phyloP scores from a whole-genome alignment of 1,140 invertebrate species.

The Aphidius ervi region DNA sequence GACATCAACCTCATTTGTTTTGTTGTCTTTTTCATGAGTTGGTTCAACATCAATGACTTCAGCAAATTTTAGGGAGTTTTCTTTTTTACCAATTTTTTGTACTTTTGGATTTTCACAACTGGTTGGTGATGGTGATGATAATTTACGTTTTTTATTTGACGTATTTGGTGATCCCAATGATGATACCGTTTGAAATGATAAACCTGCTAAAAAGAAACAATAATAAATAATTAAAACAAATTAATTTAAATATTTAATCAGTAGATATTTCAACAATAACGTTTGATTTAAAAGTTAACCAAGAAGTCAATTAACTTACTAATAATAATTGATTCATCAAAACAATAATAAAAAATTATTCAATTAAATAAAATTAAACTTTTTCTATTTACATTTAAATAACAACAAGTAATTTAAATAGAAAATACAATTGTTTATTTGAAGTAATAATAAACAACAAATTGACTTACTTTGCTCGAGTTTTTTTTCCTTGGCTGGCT shows the following conservation, averaged over 20 bases:
- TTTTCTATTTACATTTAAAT: not conserved
- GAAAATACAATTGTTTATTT: not conserved
- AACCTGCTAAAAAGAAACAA: slow-evolving; percentile 34
- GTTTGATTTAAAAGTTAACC: too few relatives aligned
- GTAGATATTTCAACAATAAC: too few relatives aligned
- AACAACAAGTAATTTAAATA: too few relatives aligned
- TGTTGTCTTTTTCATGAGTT: slow-evolving; percentile 3
- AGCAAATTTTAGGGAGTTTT: slow-evolving; percentile 24
- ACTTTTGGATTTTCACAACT: slow-evolving; percentile 36
- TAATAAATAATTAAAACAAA: too few relatives aligned
- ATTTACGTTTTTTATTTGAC: slow-evolving; percentile 44
- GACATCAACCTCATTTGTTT: not conserved
- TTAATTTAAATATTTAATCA: too few relatives aligned
- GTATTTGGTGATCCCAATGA: slow-evolving; percentile 30
- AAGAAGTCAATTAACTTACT: too few relatives aligned
- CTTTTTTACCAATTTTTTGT: slow-evolving; percentile 38
- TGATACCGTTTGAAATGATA: slow-evolving; percentile 42
- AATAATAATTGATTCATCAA: too few relatives aligned
- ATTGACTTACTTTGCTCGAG: slow-evolving; percentile 40
- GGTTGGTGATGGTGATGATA: slow-evolving; percentile 30
- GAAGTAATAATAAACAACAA: too few relatives aligned
- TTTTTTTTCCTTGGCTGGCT: slow-evolving; percentile 34
- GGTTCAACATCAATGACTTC: slow-evolving; percentile 3
- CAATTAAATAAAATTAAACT: too few relatives aligned
- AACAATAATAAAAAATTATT: slow-evolving; percentile 8